Conservation (phyloP, 1,140 invertebrate genomes). For the Streblospio benedicti region DNA sequence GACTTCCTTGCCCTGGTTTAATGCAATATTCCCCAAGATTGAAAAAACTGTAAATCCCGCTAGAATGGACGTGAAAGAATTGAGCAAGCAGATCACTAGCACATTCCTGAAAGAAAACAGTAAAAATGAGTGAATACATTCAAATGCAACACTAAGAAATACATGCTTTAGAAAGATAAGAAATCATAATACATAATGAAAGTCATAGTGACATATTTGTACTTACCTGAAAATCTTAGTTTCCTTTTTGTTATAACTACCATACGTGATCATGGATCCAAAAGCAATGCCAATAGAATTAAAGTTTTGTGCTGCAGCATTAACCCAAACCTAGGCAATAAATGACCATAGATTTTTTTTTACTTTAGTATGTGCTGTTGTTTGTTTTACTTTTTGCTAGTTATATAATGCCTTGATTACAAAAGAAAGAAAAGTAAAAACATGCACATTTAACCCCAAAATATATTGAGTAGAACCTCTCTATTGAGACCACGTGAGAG, state of each 20-base stretch:
- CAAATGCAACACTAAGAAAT: not conserved
- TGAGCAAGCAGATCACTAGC: conserved; percentile 21
- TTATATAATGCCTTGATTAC: no score
- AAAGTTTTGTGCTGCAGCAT: conserved; percentile 85
- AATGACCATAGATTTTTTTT: conserved; percentile 20
- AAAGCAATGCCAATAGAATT: conserved; percentile 87
- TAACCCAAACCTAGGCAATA: conserved; percentile 82
- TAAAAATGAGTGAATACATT: conserved; percentile 3
- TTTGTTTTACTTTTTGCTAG: no score
- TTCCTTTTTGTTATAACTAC: conserved; percentile 84
- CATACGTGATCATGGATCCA: conserved; percentile 86
- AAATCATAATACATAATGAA: conserved; percentile 2
- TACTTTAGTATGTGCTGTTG: not conserved
- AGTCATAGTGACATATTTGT: conserved; percentile 1
- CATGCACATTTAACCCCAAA: not conserved
- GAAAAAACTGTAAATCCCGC: conserved; percentile 44
- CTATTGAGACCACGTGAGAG: no score
- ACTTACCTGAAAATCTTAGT: conserved; percentile 67
- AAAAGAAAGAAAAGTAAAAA: no score
- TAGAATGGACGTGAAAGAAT: conserved; percentile 39
- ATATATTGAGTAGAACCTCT: not conserved
- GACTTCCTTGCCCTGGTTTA: conserved; percentile 33
- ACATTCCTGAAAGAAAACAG: not conserved
- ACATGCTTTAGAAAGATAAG: conserved; percentile 3
- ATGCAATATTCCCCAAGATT: conserved; percentile 38